Evolutionary conservation across 2,888 invertebrate genomes (phyloP).

Genomic region (Rotaria socialis): DNA sequence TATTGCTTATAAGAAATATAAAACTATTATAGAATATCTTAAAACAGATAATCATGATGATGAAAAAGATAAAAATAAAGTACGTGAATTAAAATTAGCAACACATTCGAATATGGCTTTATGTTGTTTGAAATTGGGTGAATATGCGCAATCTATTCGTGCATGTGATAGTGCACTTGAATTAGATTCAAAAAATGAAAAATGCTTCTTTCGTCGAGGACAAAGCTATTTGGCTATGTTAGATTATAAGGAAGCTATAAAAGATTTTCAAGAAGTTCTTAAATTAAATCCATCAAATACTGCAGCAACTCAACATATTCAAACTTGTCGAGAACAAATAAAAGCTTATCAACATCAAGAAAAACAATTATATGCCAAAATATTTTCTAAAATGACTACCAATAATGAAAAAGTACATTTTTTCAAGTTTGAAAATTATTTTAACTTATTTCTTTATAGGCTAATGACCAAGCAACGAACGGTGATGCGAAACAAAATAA

Average conservation of each 20-base stretch:
- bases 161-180: constrained; percentile 74
- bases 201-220: constrained; percentile 81
- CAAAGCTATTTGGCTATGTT: constrained; percentile 72
- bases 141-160: constrained; percentile 70
- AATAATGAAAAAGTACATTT: background rate
- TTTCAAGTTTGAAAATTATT: no score
- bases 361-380: constrained; percentile 45
- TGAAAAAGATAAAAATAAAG: constrained; percentile 60
- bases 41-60: constrained; percentile 63
- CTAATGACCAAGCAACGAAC: background rate
- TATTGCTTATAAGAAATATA: constrained; percentile 80
- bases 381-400: constrained; percentile 24
- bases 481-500: background rate
- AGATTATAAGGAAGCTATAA: constrained; percentile 73
- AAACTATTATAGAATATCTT: constrained; percentile 69
- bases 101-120: constrained; percentile 75
- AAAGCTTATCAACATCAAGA: constrained; percentile 57
- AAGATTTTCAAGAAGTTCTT: constrained; percentile 74
- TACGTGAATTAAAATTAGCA: constrained; percentile 67
- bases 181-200: constrained; percentile 73
- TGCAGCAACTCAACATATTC: constrained; percentile 74
- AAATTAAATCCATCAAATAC: constrained; percentile 77
- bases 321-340: constrained; percentile 69
- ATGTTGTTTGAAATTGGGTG: constrained; percentile 73
- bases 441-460: background rate